These are phyloP conservation scores for Fabriciana adippe DNA, from an alignment of 2,888 invertebrate species.

Conservation along the genomic window DNA sequence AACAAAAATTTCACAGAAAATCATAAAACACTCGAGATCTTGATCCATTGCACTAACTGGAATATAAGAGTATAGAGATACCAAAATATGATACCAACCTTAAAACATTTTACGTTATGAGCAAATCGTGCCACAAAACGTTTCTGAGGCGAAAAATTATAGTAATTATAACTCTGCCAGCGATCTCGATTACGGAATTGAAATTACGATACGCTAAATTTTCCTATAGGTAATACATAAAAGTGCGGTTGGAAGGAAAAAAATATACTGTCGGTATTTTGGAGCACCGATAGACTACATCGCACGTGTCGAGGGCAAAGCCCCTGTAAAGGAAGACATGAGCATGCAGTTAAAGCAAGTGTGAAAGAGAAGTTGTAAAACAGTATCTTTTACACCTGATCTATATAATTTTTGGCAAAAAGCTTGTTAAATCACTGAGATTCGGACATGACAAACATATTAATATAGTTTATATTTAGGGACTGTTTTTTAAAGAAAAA, in stretches of 20 bases:
- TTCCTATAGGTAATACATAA: conserved; percentile 3
- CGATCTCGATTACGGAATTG: conserved; percentile 2
- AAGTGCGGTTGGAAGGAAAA: conserved; percentile 7
- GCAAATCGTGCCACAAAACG: not conserved
- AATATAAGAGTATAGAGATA: not conserved
- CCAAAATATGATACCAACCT: not conserved
- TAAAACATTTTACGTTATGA: too few relatives aligned
- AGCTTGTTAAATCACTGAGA: too few relatives aligned
- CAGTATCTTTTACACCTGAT: conserved; percentile 24
- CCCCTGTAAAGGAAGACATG: conserved; percentile 35
- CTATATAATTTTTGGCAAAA: not conserved
- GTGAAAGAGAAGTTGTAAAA: conserved; percentile 20
- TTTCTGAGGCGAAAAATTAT: not conserved
- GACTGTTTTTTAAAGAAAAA: too few relatives aligned
- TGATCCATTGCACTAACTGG: not conserved
- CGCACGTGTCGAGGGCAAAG: conserved; percentile 46
- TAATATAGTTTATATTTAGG: too few relatives aligned
- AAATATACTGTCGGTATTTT: not conserved
- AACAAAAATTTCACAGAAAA: too few relatives aligned
- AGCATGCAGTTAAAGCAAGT: conserved; percentile 24
- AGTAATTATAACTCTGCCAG: conserved; percentile 13
- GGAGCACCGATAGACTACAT: conserved; percentile 31
- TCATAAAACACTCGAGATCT: not conserved
- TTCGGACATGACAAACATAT: too few relatives aligned
- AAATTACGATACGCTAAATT: not conserved